Evolutionary conservation across 2,888 invertebrate species (phyloP).

Genomic region (Arrhopalites spinosus): DNA sequence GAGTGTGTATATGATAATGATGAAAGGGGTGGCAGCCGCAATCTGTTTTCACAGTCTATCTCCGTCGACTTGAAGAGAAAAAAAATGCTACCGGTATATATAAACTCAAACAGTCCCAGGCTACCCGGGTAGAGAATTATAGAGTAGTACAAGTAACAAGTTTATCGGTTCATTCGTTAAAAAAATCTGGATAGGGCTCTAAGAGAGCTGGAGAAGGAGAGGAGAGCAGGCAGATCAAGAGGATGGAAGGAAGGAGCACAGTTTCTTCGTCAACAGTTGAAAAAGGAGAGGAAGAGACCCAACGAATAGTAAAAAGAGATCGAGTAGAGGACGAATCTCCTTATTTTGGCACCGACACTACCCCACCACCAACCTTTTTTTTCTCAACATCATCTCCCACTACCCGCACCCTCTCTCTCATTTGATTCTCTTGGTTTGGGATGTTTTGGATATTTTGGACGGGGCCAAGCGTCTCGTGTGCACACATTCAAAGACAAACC

Average conservation of each 20-base stretch:
- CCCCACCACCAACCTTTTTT: background rate
- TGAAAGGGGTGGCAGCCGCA: background rate
- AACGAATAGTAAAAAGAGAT: background rate
- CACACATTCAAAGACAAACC: background rate
- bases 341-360: constrained; percentile 15
- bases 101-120: background rate
- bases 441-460: background rate
- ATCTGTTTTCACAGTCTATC: no score
- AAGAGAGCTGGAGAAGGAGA: background rate
- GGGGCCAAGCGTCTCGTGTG: background rate
- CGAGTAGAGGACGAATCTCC: constrained; percentile 19
- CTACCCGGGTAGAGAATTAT: background rate
- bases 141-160: background rate
- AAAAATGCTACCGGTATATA: background rate
- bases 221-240: background rate
- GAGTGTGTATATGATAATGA: background rate
- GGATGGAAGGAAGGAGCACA: background rate
- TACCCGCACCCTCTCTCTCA: background rate
- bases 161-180: constrained; percentile 26
- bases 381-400: background rate
- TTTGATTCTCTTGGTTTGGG: background rate
- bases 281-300: background rate
- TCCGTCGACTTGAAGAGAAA: background rate
- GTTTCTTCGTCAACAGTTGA: background rate
- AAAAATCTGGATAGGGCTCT: background rate